These are phyloP conservation scores for Formica aserva DNA, from an alignment of 2,888 invertebrate species.

Conservation along the genomic window DNA sequence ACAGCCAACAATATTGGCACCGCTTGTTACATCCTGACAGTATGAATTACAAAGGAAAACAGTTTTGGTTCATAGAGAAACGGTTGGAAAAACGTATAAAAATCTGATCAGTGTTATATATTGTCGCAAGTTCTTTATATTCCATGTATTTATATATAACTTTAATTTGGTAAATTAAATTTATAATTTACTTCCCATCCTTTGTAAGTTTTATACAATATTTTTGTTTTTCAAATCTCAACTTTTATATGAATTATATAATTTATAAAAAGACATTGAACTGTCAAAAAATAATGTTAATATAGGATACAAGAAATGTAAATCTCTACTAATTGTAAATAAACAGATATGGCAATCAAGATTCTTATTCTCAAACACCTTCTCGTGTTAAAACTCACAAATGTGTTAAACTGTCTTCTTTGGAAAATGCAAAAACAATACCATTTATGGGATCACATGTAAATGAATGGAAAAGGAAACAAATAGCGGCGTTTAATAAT, in stretches of 20 bases:
- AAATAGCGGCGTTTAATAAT: background rate
- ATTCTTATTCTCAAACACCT: background rate
- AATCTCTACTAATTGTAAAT: background rate
- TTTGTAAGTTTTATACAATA: background rate
- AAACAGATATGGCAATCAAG: background rate
- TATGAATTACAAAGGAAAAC: constrained; percentile 16
- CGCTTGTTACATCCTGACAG: background rate
- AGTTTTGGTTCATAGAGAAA: background rate
- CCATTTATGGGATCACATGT: background rate
- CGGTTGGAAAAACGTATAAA: background rate
- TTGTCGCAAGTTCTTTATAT: background rate
- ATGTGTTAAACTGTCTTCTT: background rate
- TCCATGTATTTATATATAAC: background rate
- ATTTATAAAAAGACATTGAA: background rate
- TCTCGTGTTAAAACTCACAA: background rate
- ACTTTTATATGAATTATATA: background rate
- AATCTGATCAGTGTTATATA: background rate
- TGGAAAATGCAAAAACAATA: constrained; percentile 12
- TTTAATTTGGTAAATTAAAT: background rate
- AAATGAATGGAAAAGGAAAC: constrained; percentile 15
- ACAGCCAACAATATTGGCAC: constrained; percentile 19
- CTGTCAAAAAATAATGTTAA: background rate
- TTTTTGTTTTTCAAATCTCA: background rate
- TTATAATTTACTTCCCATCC: background rate
- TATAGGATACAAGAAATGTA: background rate